A percentile compares a stretch with the other conserved stretches of the same genome.
These are phyloP conservation scores for Lates japonicus DNA, from an alignment of 2,797 vertebrate species.

Conservation along the genomic window DNA sequence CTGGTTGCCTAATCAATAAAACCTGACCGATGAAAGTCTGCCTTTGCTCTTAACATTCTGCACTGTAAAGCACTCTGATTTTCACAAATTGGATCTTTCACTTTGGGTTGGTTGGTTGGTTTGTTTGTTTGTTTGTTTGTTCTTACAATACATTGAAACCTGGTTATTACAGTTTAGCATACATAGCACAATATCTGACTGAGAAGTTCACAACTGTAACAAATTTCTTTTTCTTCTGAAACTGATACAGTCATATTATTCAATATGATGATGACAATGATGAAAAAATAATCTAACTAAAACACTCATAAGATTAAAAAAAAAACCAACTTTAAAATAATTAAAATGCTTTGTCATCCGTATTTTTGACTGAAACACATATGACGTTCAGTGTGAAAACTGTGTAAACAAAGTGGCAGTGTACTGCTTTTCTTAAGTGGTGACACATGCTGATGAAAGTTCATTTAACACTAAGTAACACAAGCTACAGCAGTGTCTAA, in stretches of 20 bases:
- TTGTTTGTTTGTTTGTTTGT: neutral
- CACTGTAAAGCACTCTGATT: neutral
- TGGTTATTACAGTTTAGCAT: neutral
- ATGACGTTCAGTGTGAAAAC: too few relatives aligned
- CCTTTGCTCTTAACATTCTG: conserved; percentile 3
- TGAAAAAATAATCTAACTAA: neutral
- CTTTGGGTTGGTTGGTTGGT: neutral
- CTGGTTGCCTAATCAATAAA: conserved; percentile 13
- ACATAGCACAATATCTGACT: conserved; percentile 1
- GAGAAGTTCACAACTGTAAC: neutral
- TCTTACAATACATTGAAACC: conserved; percentile 4
- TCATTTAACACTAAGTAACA: neutral
- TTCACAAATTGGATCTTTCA: conserved; percentile 14
- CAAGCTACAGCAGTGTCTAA: too few relatives aligned
- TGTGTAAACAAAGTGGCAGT: neutral
- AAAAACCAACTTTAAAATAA: too few relatives aligned
- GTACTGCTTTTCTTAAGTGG: neutral
- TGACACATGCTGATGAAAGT: neutral
- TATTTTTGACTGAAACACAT: too few relatives aligned
- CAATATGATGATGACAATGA: neutral
- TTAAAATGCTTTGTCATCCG: too few relatives aligned
- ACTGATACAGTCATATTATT: neutral
- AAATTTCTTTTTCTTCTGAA: neutral
- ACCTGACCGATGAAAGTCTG: neutral
- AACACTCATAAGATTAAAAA: neutral